Conservation (phyloP, 1,140 invertebrate species). For the Maconellicoccus hirsutus region DNA sequence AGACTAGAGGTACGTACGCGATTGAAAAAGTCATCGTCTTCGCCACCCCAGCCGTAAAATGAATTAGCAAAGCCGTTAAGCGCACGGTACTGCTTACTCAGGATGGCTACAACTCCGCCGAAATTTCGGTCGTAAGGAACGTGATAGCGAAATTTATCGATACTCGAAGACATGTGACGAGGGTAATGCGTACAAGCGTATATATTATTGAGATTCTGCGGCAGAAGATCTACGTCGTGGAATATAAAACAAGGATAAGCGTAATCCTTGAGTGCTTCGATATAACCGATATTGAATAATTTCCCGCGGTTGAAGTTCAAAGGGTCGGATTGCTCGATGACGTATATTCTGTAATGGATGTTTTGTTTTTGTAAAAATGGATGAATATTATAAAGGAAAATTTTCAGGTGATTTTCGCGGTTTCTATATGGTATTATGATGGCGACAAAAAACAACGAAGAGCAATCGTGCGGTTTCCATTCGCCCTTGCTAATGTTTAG, state of each 20-base stretch:
- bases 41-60: slow-evolving; percentile 78
- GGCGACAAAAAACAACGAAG: slow-evolving; percentile 62
- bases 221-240: slow-evolving; percentile 90
- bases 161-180: slow-evolving; percentile 81
- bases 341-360: slow-evolving; percentile 75
- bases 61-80: slow-evolving; percentile 89
- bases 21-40: slow-evolving; percentile 66
- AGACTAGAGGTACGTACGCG: slow-evolving; percentile 42
- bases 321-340: slow-evolving; percentile 73
- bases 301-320: slow-evolving; percentile 84
- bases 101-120: slow-evolving; percentile 63
- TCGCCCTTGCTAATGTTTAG: slow-evolving; percentile 38
- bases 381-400: slow-evolving; percentile 80
- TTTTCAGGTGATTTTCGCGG: slow-evolving; percentile 60
- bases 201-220: slow-evolving; percentile 75
- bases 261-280: slow-evolving; percentile 53
- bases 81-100: slow-evolving; percentile 52
- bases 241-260: slow-evolving; percentile 80
- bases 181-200: slow-evolving; percentile 81
- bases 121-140: slow-evolving; percentile 60
- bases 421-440: slow-evolving; percentile 83
- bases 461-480: slow-evolving; percentile 59
- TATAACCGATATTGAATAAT: slow-evolving; percentile 83
- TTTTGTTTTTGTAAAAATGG: slow-evolving; percentile 76
- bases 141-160: slow-evolving; percentile 77